Evolutionary conservation across 2,888 invertebrate genomes (phyloP), one percentile per base, ranked within the genome.

Genomic region (Drosophila antonietae): DNA sequence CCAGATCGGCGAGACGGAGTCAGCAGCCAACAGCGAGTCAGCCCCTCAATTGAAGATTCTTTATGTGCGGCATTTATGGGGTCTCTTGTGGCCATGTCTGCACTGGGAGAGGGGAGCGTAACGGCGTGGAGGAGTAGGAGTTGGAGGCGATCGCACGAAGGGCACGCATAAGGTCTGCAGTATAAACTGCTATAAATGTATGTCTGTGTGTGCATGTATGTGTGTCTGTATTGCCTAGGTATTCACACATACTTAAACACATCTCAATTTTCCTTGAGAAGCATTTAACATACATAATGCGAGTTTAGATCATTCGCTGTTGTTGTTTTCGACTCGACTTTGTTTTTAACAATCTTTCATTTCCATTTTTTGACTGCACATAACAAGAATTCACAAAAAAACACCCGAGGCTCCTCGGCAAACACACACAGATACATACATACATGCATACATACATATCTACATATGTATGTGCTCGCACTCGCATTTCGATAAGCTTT

Each of bases 141-240:
- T 52, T 23, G 23, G 10, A 10, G 23, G 10, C 53, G 70, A 43
- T 56, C 58, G 68, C 63, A 61, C 73, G 84, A 84, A 84, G 88
- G 84, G 88, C 84, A 84, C 64, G 58, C 88, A 77, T 77, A 77
- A 81, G 82, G 85, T 87, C 83, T 84, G 85, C 88, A 84, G 80
- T 80, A 84, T 82, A 83, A 63, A 49, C 56, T 46, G 47, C 62
- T 59, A 68, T 33, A 10, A 33, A 12, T n/a, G 3, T 23, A 12
- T 23, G 7, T 64, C 58, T 31, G 31, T 49, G n/a, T 49, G 10
- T n/a, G 1, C n/a, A 6, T 39, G 37, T 23, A 18, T 9, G 5
- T 49, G n/a, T 31, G 2, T 18, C n/a, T 39, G 20, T 35, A 20
- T 9, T n/a, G n/a, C 9, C 20, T 41, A 39, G 28, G 49, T 61